Conservation (phyloP, 1,140 invertebrate species). For the Pogonomyrmex californicus region DNA sequence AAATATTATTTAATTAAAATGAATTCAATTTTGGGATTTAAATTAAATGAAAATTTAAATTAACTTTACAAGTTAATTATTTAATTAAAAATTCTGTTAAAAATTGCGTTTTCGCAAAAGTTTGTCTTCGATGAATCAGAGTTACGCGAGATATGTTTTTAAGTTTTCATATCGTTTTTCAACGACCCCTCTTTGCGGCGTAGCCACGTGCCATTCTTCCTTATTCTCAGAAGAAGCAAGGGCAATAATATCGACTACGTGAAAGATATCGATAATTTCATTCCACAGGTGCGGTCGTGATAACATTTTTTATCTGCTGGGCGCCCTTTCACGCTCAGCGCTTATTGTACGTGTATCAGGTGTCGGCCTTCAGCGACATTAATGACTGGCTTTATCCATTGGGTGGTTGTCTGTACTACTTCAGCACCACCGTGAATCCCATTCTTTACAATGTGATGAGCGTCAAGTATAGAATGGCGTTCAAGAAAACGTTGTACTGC, state of each 20-base stretch:
- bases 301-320: slow-evolving; percentile 99
- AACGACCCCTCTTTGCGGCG: background rate
- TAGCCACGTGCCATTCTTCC: background rate
- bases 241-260: background rate
- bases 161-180: slow-evolving; percentile 1
- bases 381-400: slow-evolving; percentile 94
- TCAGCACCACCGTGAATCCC: slow-evolving; percentile 95
- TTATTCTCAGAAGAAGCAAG: background rate
- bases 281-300: slow-evolving; percentile 95
- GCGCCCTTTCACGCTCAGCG: slow-evolving; percentile 98
- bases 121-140: background rate
- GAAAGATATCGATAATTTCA: slow-evolving; percentile 55
- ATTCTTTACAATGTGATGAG: slow-evolving; percentile 98
- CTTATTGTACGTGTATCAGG: slow-evolving; percentile 91
- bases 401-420: slow-evolving; percentile 94
- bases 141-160: background rate
- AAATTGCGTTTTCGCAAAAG: background rate
- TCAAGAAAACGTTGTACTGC: slow-evolving; percentile 90
- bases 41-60: background rate
- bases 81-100: background rate
- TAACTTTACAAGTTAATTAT: background rate
- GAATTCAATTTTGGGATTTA: background rate
- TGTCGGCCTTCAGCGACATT: slow-evolving; percentile 88
- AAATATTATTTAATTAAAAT: background rate
- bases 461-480: slow-evolving; percentile 93